These are phyloP conservation scores for Pollimyrus isidori DNA, from an alignment of 2,113 vertebrate species.

Conservation along the genomic window DNA sequence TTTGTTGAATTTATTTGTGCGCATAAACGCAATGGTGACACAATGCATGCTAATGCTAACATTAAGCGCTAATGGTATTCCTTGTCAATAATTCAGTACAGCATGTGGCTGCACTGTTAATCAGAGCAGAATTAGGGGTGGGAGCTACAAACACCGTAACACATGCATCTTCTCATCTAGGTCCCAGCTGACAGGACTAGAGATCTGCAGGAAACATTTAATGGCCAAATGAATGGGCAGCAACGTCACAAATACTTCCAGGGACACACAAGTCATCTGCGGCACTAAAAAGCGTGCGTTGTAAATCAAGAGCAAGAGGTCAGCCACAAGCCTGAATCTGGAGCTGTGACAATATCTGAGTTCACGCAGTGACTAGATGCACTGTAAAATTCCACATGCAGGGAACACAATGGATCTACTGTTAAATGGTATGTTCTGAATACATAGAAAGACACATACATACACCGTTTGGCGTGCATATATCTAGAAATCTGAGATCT, in stretches of 20 bases:
- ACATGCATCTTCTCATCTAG: neutral
- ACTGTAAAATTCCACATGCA: neutral
- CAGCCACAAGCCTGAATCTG: neutral
- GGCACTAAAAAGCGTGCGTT: neutral
- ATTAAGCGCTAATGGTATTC: neutral
- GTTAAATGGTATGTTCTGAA: neutral
- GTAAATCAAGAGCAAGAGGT: neutral
- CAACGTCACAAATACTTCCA: neutral
- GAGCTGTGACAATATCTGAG: neutral
- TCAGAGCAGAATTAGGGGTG: neutral
- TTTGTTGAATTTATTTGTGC: neutral
- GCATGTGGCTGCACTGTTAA: neutral
- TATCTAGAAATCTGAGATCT: neutral
- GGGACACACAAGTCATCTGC: neutral
- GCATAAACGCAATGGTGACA: neutral
- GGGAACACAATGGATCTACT: neutral
- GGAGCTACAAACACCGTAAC: neutral
- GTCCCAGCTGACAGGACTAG: neutral
- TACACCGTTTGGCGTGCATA: neutral
- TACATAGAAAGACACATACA: neutral
- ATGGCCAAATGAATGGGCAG: neutral
- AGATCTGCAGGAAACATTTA: neutral
- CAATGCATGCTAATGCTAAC: neutral
- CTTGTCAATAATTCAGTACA: neutral
- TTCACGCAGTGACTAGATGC: neutral